Evolutionary conservation across 2,888 invertebrate genomes (phyloP).

Genomic region (Platycnemis pennipes): DNA sequence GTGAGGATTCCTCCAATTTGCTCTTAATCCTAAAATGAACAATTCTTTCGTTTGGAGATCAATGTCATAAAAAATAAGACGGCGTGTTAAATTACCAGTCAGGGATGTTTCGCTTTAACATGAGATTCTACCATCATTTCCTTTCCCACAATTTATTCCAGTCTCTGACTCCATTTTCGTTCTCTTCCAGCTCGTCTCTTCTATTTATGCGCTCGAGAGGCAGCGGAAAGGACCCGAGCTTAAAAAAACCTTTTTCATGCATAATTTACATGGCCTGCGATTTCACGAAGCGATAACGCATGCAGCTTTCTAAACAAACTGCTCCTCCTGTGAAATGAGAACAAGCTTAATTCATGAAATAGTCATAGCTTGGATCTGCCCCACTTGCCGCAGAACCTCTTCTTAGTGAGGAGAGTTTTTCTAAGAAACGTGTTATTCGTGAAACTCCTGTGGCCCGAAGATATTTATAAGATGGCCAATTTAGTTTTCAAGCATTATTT

Average conservation of each 20-base stretch:
- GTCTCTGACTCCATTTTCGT: not conserved
- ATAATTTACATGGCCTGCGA: not conserved
- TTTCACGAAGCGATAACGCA: not conserved
- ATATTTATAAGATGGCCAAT: not conserved
- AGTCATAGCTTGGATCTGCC: not conserved
- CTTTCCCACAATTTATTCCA: not conserved
- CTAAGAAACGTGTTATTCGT: not conserved
- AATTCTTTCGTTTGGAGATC: too few relatives aligned
- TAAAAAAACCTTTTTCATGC: constrained; percentile 7
- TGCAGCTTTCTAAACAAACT: not conserved
- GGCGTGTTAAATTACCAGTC: too few relatives aligned
- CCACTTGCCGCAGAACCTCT: not conserved
- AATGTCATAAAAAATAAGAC: too few relatives aligned
- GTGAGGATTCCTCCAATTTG: too few relatives aligned
- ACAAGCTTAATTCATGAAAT: constrained; percentile 1
- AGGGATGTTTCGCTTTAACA: not conserved
- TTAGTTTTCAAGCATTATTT: too few relatives aligned
- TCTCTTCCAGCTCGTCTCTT: not conserved
- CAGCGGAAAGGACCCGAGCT: not conserved
- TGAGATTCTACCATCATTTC: not conserved
- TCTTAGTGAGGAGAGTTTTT: not conserved
- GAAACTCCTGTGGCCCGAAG: not conserved
- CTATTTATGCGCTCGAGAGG: not conserved
- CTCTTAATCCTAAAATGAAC: too few relatives aligned
- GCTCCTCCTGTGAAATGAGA: not conserved